Base-by-base conservation (phyloP, 2,888 invertebrate genomes). In the Agonopterix arenella region DNA sequence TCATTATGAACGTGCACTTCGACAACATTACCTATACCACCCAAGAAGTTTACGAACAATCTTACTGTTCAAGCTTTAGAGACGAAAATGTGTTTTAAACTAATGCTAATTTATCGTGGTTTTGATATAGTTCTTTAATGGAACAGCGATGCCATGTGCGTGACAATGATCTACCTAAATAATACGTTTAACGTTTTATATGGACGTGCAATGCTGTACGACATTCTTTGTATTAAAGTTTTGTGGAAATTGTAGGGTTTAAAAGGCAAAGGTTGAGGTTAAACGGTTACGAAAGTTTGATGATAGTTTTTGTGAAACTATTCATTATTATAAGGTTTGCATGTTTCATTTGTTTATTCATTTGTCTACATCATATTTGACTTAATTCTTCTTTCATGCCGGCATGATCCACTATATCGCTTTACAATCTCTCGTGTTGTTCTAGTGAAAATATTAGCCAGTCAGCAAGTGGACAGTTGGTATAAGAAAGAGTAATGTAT, bases 81-180 rank as follows among this genome's bases (percentile, higher is more conserved):
- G 63, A 52, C 49, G 42, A 54, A 10, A 59, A 11, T 43, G 8
- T 43, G n/a, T 13, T 11, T n/a, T 2, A 11, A 11, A 56, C 72
- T 18, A 51, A 37, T 10, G 40, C 3, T 0, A 45, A 54, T 42
- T 45, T 57, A 65, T 60, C 38, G 52, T 75, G 65, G 76, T 73
- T 57, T 53, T 69, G 70, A 70, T 79, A 74, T 83, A 82, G 84
- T 83, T 84, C 78, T 78, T 78, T 86, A 85, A 86, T 85, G 84
- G 84, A 82, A 77, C 77, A 68, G 75, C 80, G 71, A 78, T 72
- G 70, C 71, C 73, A 76, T 66, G 85, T 86, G 86, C 86, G 86
- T 86, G 86, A 85, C 86, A 85, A 85, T 85, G 86, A 84, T 74
- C 67, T 74, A 78, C 77, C 79, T 84, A 78, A 82, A 83, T 80